Conservation (phyloP, 1,140 invertebrate genomes). For the Penaeus indicus region DNA sequence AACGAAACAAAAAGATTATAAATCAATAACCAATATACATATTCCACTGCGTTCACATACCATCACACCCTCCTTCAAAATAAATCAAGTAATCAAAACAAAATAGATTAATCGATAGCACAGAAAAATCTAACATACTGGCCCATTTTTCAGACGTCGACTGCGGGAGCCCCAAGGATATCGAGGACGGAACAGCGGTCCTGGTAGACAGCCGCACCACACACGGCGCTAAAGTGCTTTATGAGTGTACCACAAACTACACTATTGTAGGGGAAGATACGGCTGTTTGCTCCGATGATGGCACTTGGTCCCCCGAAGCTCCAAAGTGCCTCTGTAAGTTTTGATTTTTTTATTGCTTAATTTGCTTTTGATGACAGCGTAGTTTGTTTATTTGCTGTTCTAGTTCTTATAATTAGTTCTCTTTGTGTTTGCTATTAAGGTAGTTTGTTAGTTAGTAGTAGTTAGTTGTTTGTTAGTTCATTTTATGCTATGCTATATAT, state of each 20-base stretch:
- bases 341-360: too few relatives aligned
- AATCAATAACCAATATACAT: too few relatives aligned
- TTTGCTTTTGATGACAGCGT: too few relatives aligned
- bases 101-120: not conserved
- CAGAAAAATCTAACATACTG: too few relatives aligned
- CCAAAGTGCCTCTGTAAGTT: conserved; percentile 82
- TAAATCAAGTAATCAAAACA: not conserved
- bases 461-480: too few relatives aligned
- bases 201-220: conserved; percentile 78
- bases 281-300: conserved; percentile 83
- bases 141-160: conserved; percentile 79
- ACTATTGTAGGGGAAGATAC: conserved; percentile 82
- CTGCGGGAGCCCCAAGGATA: conserved; percentile 79
- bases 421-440: too few relatives aligned
- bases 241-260: conserved; percentile 86
- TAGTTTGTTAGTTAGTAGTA: too few relatives aligned
- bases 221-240: conserved; percentile 81
- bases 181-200: conserved; percentile 82
- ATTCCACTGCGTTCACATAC: too few relatives aligned
- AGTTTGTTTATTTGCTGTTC: too few relatives aligned
- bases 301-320: conserved; percentile 83
- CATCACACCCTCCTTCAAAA: not conserved
- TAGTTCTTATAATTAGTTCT: too few relatives aligned
- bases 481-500: too few relatives aligned
- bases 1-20: too few relatives aligned